Evolutionary conservation across 2,797 vertebrate species (phyloP), one percentile per base, ranked within the genome.

Genomic region (Tachyglossus aculeatus): DNA sequence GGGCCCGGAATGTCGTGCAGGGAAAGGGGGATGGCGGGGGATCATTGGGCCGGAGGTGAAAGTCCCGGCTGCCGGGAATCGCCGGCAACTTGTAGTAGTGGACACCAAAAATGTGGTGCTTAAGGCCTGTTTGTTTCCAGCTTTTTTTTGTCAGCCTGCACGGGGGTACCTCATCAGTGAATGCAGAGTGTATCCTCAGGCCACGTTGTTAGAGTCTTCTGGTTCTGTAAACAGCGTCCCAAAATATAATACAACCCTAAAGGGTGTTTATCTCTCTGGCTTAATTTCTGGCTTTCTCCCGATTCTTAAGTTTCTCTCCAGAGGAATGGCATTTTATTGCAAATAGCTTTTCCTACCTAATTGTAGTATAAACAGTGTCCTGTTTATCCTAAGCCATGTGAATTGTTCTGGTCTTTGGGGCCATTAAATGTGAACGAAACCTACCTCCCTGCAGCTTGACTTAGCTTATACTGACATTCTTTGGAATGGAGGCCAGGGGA

Each of bases 211-310:
- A 6, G 10, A 71, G 70, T 60, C 72, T 84, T 68, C 67, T 76
- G 21, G n/a, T 74, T 86, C 40, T 86, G 41, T 82, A 80, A 88
- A 79, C 82, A 82, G 9, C 19, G 16, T 69, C 78, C 50, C 56
- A 71, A 69, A 73, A 77, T 56, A 45, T 25, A 74, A 63, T 45
- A 56, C 37, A 8, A 63, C 27, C 47, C 33, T 44, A 34, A 4
- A 3, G 31, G 47, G 52, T 78, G 74, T 84, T 83, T 78, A 69
- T 88, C 82, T 80, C 77, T 85, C 69, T 41, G 66, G 59, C 76
- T 86, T 80, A 56, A 80, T 79, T 86, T 73, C 80, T 80, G 80
- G 36, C 71, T 83, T 77, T 84, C 62, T 41, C 2, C 29, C n/a
- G 40, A 4, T 71, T 81, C 83, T 71, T 37, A 41, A 56, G 36